These are phyloP conservation scores for Thereuonema tuberculata DNA, from an alignment of 1,140 invertebrate genomes.

Conservation along the genomic window DNA sequence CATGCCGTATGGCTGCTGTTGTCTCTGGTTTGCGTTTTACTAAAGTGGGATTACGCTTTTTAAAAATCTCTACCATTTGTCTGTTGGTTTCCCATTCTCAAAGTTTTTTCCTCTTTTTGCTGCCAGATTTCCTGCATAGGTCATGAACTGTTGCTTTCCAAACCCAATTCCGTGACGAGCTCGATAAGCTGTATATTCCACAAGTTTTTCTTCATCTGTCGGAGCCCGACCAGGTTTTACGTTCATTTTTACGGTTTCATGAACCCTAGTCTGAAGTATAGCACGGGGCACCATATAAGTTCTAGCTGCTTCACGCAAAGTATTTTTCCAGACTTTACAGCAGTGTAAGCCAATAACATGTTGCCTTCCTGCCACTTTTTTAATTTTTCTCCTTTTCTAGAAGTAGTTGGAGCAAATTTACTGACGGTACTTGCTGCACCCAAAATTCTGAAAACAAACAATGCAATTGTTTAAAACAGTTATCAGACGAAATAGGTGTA, in stretches of 20 bases:
- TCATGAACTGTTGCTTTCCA: neutral
- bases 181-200: neutral
- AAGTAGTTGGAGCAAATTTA: too few species aligned
- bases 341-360: too few species aligned
- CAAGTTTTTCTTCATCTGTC: neutral
- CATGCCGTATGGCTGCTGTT: neutral
- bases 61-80: neutral
- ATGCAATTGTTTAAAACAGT: too few species aligned
- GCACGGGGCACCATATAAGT: neutral
- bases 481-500: too few species aligned
- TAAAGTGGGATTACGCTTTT: neutral
- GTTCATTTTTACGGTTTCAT: neutral
- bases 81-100: neutral
- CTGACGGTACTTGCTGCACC: too few species aligned
- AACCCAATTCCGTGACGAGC: neutral
- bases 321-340: too few species aligned
- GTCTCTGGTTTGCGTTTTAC: neutral
- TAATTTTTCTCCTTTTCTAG: too few species aligned
- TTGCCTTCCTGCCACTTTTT: too few species aligned
- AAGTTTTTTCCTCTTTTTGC: neutral
- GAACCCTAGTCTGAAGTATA: neutral
- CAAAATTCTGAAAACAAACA: too few species aligned
- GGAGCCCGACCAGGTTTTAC: neutral
- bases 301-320: neutral
- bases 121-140: conserved; percentile 1